Percentiles rank a stretch among this genome's conserved stretches.
Evolutionary conservation across 2,797 vertebrate species (phyloP).

Genomic region (Bradypodion ventrale): DNA sequence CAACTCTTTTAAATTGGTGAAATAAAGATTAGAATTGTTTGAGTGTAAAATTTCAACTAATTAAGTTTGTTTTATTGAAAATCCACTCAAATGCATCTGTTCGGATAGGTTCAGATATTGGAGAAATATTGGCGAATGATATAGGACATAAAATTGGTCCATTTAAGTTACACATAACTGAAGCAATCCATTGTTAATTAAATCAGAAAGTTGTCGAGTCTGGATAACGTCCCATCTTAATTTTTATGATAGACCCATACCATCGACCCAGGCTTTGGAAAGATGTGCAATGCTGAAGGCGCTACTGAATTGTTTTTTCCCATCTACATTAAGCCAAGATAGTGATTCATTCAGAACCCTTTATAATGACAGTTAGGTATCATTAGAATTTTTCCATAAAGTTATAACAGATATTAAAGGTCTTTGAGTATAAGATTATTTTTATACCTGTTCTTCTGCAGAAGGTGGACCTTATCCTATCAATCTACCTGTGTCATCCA

Average conservation of each 20-base stretch:
- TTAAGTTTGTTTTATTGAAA: not conserved
- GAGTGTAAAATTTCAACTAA: not conserved
- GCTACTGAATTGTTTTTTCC: not conserved
- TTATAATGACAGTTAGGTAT: conserved; percentile 62
- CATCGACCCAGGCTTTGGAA: not conserved
- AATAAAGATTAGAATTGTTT: not conserved
- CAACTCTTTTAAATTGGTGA: not conserved
- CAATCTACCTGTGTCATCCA: not conserved
- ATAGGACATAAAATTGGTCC: no score
- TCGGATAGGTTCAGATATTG: no score
- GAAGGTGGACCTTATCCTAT: not conserved
- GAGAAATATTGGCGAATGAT: no score
- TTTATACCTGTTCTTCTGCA: conserved; percentile 65
- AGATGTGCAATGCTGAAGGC: not conserved
- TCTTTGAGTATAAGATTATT: conserved; percentile 63
- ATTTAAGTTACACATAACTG: not conserved
- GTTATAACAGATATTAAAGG: conserved; percentile 60
- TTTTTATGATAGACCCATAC: not conserved
- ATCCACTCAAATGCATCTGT: not conserved
- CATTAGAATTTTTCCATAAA: conserved; percentile 62
- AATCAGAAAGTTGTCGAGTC: not conserved
- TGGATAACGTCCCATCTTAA: not conserved
- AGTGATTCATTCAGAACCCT: conserved; percentile 60
- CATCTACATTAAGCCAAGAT: not conserved
- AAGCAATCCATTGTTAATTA: not conserved